These are phyloP conservation scores for Paramacrobiotus metropolitanus DNA, from an alignment of 1,140 invertebrate genomes.

Conservation along the genomic window DNA sequence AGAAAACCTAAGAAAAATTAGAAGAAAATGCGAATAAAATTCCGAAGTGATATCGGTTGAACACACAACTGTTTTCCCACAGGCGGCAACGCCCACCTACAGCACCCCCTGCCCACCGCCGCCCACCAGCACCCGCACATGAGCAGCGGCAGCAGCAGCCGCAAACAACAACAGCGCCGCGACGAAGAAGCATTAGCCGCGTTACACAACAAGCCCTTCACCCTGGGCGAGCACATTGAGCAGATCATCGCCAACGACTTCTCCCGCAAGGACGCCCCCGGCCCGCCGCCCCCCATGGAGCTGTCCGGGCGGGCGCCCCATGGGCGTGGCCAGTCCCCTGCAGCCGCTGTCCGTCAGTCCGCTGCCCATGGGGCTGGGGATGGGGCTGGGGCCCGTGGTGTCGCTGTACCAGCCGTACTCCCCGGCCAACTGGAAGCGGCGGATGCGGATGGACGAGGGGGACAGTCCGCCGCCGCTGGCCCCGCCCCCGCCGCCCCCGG, in stretches of 20 bases:
- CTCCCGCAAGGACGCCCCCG: neutral
- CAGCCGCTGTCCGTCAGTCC: no score
- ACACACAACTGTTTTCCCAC: no score
- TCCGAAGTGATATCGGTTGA: no score
- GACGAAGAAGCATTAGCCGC: neutral
- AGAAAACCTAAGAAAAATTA: no score
- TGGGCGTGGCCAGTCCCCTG: neutral
- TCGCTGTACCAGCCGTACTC: no score
- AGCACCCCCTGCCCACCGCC: neutral
- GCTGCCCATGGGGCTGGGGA: no score
- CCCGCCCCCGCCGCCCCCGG: neutral
- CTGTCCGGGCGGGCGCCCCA: neutral
- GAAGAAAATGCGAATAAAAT: no score
- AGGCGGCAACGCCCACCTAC: neutral
- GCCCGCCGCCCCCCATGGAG: neutral
- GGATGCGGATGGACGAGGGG: neutral
- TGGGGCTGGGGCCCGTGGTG: no score
- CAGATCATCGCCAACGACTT: constrained; percentile 1
- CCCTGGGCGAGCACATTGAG: constrained; percentile 2
- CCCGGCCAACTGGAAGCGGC: neutral
- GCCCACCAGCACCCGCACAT: neutral
- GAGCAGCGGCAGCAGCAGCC: neutral
- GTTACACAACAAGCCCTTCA: neutral
- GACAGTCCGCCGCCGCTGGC: neutral
- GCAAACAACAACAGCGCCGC: neutral